phyloP scores from a whole-genome alignment of 2,888 invertebrate species.

The Xiphydria camelus region DNA sequence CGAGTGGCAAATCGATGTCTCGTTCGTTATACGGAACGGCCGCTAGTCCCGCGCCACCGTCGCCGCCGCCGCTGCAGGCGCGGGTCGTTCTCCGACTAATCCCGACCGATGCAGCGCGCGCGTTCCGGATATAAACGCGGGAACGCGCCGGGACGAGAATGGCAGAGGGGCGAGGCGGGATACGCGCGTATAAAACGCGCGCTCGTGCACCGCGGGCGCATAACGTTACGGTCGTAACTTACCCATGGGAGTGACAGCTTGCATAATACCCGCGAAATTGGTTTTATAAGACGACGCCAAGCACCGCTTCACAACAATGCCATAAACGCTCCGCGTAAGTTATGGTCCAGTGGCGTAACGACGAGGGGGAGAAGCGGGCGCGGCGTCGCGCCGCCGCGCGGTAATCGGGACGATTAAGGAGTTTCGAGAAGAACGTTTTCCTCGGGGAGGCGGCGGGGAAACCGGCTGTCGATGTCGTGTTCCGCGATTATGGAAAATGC shows the following conservation, averaged over 20 bases:
- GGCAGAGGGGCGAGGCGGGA: slow-evolving; percentile 20
- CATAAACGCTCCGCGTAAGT: slow-evolving; percentile 53
- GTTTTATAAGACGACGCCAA: slow-evolving; percentile 55
- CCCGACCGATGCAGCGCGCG: slow-evolving; percentile 32
- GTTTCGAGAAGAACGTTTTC: too few relatives aligned
- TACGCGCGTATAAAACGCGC: slow-evolving; percentile 43
- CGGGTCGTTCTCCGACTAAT: too few relatives aligned
- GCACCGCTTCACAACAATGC: slow-evolving; percentile 53
- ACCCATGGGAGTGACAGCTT: slow-evolving; percentile 54
- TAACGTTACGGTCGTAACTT: slow-evolving; percentile 51
- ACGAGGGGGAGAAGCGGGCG: slow-evolving; percentile 19
- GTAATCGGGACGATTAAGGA: too few relatives aligned
- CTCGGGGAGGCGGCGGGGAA: too few relatives aligned
- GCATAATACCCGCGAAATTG: slow-evolving; percentile 57
- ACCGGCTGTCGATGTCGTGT: too few relatives aligned
- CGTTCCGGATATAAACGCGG: slow-evolving; percentile 12
- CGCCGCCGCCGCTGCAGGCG: too few relatives aligned
- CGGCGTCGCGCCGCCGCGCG: too few relatives aligned
- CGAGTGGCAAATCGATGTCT: too few relatives aligned
- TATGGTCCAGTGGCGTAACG: slow-evolving; percentile 46
- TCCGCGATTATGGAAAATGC: too few relatives aligned
- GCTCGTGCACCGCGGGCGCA: slow-evolving; percentile 46
- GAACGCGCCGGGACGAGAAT: slow-evolving; percentile 1
- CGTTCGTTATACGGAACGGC: too few relatives aligned
- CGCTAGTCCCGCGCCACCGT: too few relatives aligned